These are phyloP conservation scores for Achroia grisella DNA, from an alignment of 1,140 invertebrate genomes.

Conservation along the genomic window DNA sequence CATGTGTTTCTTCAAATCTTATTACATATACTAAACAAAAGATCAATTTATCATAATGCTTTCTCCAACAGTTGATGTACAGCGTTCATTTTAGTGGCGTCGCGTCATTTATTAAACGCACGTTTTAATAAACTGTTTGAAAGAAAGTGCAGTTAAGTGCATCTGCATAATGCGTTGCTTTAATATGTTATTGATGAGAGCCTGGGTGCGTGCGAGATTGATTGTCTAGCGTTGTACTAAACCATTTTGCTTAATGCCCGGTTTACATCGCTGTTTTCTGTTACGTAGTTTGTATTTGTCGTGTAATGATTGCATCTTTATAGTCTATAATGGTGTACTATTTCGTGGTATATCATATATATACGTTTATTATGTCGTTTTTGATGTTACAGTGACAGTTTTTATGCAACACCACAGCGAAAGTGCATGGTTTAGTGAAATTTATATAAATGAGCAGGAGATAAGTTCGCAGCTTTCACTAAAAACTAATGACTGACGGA, in stretches of 20 bases:
- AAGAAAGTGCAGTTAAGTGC: constrained; percentile 46
- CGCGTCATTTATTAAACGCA: constrained; percentile 40
- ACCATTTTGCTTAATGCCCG: constrained; percentile 6
- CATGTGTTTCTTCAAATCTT: constrained; percentile 30
- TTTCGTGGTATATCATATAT: too few species aligned
- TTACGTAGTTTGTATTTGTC: too few species aligned
- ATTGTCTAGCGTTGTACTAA: constrained; percentile 7
- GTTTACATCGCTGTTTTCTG: too few species aligned
- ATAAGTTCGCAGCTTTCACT: too few species aligned
- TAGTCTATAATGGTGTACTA: too few species aligned
- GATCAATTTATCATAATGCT: constrained; percentile 48
- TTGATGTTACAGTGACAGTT: too few species aligned
- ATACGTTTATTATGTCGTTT: too few species aligned
- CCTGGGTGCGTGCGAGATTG: constrained; percentile 12
- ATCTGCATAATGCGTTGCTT: constrained; percentile 27
- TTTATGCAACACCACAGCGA: too few species aligned
- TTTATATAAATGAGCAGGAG: too few species aligned
- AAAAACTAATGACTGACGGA: too few species aligned
- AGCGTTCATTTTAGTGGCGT: constrained; percentile 14
- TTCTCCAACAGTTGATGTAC: constrained; percentile 47
- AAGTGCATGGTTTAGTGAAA: too few species aligned
- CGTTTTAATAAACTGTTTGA: constrained; percentile 40
- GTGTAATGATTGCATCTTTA: too few species aligned
- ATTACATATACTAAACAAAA: constrained; percentile 50
- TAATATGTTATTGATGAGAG: not conserved